Conservation (phyloP, 1,140 invertebrate species). For the Neuroterus valhalla region DNA sequence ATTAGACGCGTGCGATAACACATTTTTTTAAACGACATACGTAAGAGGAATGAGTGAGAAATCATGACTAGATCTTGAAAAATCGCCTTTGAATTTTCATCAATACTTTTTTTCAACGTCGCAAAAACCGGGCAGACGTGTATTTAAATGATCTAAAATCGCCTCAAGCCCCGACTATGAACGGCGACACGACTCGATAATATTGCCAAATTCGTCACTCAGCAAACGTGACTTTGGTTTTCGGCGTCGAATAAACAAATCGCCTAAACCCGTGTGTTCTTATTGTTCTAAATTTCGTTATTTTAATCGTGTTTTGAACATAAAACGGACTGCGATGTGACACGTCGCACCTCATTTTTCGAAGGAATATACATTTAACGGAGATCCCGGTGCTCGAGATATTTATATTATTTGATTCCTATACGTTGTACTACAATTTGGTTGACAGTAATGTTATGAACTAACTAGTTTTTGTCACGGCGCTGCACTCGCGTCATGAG, state of each 20-base stretch:
- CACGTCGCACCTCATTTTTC: neutral
- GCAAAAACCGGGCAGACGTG: neutral
- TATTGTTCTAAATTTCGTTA: neutral
- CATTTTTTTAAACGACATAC: neutral
- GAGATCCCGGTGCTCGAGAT: constrained; percentile 7
- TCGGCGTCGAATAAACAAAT: no score
- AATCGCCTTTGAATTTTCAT: constrained; percentile 20
- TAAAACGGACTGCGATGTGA: neutral
- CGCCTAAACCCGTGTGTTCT: neutral
- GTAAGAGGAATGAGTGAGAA: constrained; percentile 12
- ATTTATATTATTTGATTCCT: constrained; percentile 56
- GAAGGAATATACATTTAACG: constrained; percentile 1
- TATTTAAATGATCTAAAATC: neutral
- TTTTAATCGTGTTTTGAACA: neutral
- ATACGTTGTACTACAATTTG: constrained; percentile 70
- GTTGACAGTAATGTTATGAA: constrained; percentile 57
- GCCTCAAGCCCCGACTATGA: neutral
- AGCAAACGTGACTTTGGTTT: neutral
- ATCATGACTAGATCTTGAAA: constrained; percentile 27
- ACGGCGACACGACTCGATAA: constrained; percentile 9
- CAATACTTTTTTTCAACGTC: constrained; percentile 10
- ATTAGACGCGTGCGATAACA: neutral
- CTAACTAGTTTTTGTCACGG: constrained; percentile 57
- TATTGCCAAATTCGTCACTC: neutral
- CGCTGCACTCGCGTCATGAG: constrained; percentile 47